phyloP scores from a whole-genome alignment of 2,797 vertebrate species.

The Rhyacichthys aspro region DNA sequence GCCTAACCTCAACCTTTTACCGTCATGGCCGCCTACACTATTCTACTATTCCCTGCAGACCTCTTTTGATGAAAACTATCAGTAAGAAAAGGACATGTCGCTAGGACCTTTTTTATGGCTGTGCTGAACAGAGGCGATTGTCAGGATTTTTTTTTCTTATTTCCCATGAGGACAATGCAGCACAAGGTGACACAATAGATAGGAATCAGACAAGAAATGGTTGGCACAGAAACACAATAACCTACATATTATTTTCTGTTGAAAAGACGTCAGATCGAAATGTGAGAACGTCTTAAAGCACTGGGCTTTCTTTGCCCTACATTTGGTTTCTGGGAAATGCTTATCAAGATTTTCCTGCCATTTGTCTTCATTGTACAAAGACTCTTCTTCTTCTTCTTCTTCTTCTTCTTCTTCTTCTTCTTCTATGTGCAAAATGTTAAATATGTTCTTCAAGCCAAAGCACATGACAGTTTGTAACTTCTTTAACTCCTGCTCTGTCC shows the following conservation, averaged over 20 bases:
- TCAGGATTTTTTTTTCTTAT: not conserved
- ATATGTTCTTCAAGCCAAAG: not conserved
- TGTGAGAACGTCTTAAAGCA: too few relatives aligned
- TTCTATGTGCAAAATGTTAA: not conserved
- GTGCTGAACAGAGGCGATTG: too few relatives aligned
- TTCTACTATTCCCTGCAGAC: not conserved
- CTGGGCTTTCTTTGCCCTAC: too few relatives aligned
- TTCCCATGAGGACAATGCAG: constrained; percentile 6
- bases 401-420: not conserved
- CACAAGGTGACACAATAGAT: constrained; percentile 3
- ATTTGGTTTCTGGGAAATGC: too few relatives aligned
- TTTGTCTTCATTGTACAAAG: too few relatives aligned
- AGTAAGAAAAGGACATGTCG: not conserved
- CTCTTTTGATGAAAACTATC: not conserved
- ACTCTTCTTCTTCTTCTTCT: not conserved
- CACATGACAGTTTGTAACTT: not conserved
- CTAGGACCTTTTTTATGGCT: not conserved
- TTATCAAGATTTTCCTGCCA: too few relatives aligned
- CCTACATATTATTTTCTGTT: not conserved
- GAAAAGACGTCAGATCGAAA: too few relatives aligned
- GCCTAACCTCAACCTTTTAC: not conserved
- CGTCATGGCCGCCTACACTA: not conserved
- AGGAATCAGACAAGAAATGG: not conserved
- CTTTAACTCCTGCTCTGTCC: constrained; percentile 16
- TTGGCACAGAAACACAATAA: constrained; percentile 2